Percentiles rank a stretch among this genome's conserved stretches.
Evolutionary conservation across 2,797 vertebrate species (phyloP).

Genomic region (Pipistrellus nathusii): DNA sequence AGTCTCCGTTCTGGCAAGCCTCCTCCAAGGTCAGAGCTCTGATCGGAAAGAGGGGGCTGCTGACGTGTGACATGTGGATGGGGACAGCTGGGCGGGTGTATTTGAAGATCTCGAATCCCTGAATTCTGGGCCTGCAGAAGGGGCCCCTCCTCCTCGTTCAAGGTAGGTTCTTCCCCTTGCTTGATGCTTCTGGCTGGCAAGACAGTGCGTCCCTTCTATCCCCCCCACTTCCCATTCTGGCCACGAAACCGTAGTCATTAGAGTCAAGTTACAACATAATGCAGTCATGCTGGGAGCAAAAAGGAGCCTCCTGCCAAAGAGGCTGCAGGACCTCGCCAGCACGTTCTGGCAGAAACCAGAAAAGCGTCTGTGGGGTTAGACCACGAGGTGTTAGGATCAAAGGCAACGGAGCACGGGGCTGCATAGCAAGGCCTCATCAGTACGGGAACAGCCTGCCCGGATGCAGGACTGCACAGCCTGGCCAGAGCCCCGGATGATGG

Average conservation of each 20-base stretch:
- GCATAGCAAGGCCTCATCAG: neutral
- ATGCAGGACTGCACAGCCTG: neutral
- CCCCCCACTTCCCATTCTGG: neutral
- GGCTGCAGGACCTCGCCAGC: neutral
- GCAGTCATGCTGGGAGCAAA: neutral
- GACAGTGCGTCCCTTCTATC: neutral
- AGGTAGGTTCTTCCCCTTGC: neutral
- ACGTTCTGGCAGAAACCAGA: neutral
- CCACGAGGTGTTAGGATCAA: neutral
- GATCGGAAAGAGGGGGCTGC: neutral
- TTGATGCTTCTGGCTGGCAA: neutral
- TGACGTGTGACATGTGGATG: neutral
- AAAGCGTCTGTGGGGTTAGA: neutral
- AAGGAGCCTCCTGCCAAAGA: neutral
- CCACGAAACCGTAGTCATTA: neutral
- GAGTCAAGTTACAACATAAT: neutral
- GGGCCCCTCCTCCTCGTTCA: too few species aligned
- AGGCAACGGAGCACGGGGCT: accelerated
- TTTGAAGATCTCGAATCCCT: neutral
- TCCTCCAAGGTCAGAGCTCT: neutral
- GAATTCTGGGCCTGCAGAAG: neutral
- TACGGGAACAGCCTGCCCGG: neutral
- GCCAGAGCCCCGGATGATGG: neutral
- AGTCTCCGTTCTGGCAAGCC: neutral
- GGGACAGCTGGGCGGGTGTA: neutral